phyloP scores from a whole-genome alignment of 2,888 invertebrate genomes.

The Scaptomyza polygonia region DNA sequence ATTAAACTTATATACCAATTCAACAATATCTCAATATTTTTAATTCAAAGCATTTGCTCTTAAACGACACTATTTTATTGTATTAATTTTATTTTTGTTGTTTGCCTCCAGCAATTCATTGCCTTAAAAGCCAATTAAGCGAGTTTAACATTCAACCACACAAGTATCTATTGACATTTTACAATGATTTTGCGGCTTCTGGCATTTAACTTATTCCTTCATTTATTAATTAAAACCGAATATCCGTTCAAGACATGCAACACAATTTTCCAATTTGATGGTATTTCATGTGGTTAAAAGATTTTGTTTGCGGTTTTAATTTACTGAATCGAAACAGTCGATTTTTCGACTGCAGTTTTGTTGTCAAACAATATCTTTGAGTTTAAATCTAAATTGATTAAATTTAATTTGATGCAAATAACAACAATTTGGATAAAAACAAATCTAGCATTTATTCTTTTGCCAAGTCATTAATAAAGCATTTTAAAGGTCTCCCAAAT shows the following conservation, averaged over 20 bases:
- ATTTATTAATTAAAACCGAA: background rate
- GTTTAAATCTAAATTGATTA: background rate
- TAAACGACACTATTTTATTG: no score
- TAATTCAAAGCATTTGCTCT: background rate
- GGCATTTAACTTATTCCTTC: background rate
- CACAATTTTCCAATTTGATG: background rate
- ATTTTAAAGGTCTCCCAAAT: conserved; percentile 35
- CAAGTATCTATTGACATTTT: background rate
- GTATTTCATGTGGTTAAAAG: background rate
- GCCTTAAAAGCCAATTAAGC: conserved; percentile 4
- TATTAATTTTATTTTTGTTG: background rate
- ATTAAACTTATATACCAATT: background rate
- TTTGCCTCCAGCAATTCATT: background rate
- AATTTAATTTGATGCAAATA: background rate
- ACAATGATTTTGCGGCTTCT: background rate
- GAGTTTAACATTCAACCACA: conserved; percentile 6
- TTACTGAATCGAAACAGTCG: background rate
- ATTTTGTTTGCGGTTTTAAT: background rate
- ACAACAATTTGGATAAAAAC: background rate
- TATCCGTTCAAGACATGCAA: background rate
- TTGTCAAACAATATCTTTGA: background rate
- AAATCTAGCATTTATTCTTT: background rate
- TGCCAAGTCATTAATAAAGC: conserved; percentile 35
- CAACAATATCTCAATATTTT: background rate
- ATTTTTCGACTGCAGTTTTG: background rate